phyloP scores from a whole-genome alignment of 2,888 invertebrate genomes.

The Eurytoma adleriae region DNA sequence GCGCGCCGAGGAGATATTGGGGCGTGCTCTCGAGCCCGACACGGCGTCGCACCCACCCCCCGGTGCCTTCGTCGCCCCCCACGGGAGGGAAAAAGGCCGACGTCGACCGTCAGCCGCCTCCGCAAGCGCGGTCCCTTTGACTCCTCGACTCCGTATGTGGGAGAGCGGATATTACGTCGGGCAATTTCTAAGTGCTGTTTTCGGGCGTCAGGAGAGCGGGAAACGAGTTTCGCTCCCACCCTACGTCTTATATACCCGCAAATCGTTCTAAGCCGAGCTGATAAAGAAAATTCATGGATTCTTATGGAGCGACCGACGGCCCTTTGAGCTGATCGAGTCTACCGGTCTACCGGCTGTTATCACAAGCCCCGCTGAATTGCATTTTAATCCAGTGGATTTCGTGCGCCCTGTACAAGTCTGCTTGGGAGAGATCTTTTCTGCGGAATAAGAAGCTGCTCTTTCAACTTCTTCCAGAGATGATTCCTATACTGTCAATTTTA shows the following conservation, averaged over 20 bases:
- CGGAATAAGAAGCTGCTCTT: no score
- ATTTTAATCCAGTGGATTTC: conserved; percentile 7
- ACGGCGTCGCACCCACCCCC: no score
- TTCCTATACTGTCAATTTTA: no score
- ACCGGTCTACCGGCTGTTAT: not conserved
- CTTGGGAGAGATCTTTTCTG: not conserved
- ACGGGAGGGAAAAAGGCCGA: not conserved
- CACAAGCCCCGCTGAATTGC: conserved; percentile 17
- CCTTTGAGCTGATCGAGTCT: conserved; percentile 13
- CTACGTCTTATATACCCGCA: not conserved
- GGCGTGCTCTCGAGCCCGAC: not conserved
- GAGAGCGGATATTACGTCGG: conserved; percentile 27
- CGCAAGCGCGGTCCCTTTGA: conserved; percentile 16
- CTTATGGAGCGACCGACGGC: not conserved
- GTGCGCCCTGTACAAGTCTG: not conserved
- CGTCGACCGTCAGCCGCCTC: not conserved
- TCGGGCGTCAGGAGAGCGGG: not conserved
- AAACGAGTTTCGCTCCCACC: conserved; percentile 4
- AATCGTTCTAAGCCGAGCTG: conserved; percentile 18
- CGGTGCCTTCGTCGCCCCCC: not conserved
- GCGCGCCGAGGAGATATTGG: not conserved
- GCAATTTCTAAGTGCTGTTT: conserved; percentile 42
- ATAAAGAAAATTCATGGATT: conserved; percentile 36
- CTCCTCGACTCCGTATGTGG: not conserved
- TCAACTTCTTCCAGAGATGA: no score